phyloP scores from a whole-genome alignment of 2,888 invertebrate genomes.

The Acrocera orbiculus region DNA sequence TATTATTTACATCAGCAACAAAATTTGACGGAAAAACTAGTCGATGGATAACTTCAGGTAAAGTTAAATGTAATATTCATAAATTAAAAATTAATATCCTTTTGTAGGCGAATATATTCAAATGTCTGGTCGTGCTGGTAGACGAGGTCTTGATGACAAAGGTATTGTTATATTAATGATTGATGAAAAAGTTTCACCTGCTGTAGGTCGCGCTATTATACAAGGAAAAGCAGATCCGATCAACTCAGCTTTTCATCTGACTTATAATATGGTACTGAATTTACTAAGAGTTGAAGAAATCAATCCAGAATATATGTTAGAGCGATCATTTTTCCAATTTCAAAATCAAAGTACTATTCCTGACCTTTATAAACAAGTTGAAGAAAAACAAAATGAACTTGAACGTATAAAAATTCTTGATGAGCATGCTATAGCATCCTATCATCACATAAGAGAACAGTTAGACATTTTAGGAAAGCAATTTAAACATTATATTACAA shows the following conservation, averaged over 20 bases:
- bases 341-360: conserved; percentile 96
- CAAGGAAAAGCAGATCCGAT: conserved; percentile 91
- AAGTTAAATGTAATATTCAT: too few species aligned
- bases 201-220: conserved; percentile 55
- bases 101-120: conserved; percentile 99
- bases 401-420: conserved; percentile 46
- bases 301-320: conserved; percentile 98
- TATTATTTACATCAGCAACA: conserved; percentile 83
- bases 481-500: conserved; percentile 62
- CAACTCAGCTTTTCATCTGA: conserved; percentile 97
- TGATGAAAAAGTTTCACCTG: conserved; percentile 83
- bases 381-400: conserved; percentile 45
- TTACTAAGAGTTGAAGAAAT: conserved; percentile 95
- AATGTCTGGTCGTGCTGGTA: conserved; percentile 97
- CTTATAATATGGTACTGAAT: conserved; percentile 98
- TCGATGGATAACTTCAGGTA: conserved; percentile 87
- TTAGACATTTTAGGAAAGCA: conserved; percentile 54
- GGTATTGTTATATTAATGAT: conserved; percentile 97
- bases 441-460: conserved; percentile 71
- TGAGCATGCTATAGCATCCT: conserved; percentile 61
- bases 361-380: conserved; percentile 60
- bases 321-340: conserved; percentile 95
- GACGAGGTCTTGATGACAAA: conserved; percentile 91
- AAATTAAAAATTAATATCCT: too few species aligned
- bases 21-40: conserved; percentile 96